A percentile compares a stretch with the other conserved stretches of the same genome.
Evolutionary conservation across 1,140 invertebrate species (phyloP).

Genomic region (Camponotus floridanus): DNA sequence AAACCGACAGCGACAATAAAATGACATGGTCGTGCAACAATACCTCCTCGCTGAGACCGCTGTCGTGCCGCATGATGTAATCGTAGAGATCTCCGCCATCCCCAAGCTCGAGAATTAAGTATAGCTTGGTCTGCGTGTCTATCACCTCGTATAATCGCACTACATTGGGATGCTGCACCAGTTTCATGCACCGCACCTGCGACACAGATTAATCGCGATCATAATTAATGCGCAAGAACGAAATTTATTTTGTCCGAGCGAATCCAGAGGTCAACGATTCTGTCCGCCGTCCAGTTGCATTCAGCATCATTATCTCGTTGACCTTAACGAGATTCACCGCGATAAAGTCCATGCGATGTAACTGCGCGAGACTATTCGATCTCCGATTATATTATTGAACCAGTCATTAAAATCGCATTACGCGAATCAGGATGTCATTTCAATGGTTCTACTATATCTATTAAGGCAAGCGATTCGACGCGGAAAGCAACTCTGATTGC

Average conservation of each 20-base stretch:
- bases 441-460: constrained; percentile 2
- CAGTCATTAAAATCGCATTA: constrained; percentile 47
- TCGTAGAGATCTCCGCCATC: constrained; percentile 99
- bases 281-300: constrained; percentile 24
- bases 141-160: constrained; percentile 99
- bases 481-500: constrained; percentile 33
- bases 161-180: constrained; percentile 99
- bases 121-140: constrained; percentile 98
- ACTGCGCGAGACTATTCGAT: constrained; percentile 53
- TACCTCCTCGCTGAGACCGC: constrained; percentile 89
- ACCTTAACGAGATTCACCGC: constrained; percentile 69
- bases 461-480: constrained; percentile 26
- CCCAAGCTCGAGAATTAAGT: constrained; percentile 98
- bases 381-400: constrained; percentile 16
- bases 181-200: constrained; percentile 98
- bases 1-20: constrained; percentile 30
- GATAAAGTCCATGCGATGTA: constrained; percentile 47
- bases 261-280: constrained; percentile 58
- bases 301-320: constrained; percentile 65
- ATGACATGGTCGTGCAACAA: constrained; percentile 16
- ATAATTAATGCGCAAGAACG: not conserved
- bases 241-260: constrained; percentile 1
- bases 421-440: constrained; percentile 41
- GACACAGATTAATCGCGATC: not conserved
- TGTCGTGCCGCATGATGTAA: constrained; percentile 99